phyloP scores from a whole-genome alignment of 2,888 invertebrate species.

The Tetanocera ferruginea region DNA sequence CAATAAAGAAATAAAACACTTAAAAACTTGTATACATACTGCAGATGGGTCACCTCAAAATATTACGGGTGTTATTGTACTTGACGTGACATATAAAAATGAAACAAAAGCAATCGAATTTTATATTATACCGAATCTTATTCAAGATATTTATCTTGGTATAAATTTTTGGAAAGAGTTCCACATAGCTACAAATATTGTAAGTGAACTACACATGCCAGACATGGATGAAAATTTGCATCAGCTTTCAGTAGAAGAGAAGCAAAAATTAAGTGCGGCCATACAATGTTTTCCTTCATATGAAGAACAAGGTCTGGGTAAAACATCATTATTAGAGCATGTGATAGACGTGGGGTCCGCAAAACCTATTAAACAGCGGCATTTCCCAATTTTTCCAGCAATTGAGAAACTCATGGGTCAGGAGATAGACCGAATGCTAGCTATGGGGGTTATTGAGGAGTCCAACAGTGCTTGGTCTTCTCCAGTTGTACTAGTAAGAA shows the following conservation, averaged over 20 bases:
- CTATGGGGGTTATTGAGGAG: no score
- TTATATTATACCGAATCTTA: not conserved
- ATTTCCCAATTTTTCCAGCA: no score
- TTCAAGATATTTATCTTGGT: not conserved
- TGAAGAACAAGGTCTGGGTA: slow-evolving; percentile 10
- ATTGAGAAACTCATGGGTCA: no score
- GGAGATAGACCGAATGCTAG: no score
- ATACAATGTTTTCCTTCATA: slow-evolving; percentile 8
- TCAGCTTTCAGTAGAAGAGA: not conserved
- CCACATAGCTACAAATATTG: not conserved
- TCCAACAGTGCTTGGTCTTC: no score
- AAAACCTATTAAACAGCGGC: no score
- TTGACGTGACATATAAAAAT: not conserved
- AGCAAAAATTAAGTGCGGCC: no score
- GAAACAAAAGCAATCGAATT: not conserved
- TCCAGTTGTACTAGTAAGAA: no score
- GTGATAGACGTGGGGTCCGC: no score
- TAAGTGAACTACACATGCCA: no score
- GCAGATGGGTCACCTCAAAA: slow-evolving; percentile 2
- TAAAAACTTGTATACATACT: not conserved
- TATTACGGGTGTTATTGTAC: not conserved
- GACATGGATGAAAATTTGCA: not conserved
- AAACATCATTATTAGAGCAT: slow-evolving; percentile 11
- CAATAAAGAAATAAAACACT: not conserved
- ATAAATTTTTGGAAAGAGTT: slow-evolving; percentile 1